Conservation (phyloP, 2,888 invertebrate genomes). For the Crocallis elinguaria region DNA sequence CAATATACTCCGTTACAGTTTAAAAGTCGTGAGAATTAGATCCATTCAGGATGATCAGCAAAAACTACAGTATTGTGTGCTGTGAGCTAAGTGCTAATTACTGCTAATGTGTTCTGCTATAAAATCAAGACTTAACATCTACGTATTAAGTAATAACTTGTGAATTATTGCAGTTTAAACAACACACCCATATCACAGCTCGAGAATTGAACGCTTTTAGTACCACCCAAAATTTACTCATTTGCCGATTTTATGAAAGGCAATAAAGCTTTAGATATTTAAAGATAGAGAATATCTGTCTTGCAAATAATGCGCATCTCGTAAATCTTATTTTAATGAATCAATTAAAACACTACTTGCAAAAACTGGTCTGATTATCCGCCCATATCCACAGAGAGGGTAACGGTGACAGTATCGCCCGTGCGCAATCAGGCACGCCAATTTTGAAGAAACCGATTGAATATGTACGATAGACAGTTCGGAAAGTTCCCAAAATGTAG, state of each 20-base stretch:
- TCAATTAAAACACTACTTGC: constrained; percentile 13
- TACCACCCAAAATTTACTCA: constrained; percentile 3
- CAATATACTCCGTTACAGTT: constrained; percentile 55
- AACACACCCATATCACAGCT: constrained; percentile 20
- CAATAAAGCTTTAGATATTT: constrained; percentile 11
- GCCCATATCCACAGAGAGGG: constrained; percentile 26
- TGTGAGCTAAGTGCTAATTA: constrained; percentile 33
- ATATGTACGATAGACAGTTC: constrained; percentile 36
- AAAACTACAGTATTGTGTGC: constrained; percentile 31
- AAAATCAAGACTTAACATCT: constrained; percentile 30
- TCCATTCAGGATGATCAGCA: constrained; percentile 37
- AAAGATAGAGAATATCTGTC: constrained; percentile 4
- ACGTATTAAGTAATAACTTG: constrained; percentile 20
- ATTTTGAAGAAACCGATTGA: constrained; percentile 37
- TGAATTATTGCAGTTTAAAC: constrained; percentile 26
- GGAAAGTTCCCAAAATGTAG: constrained; percentile 41
- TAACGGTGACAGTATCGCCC: constrained; percentile 37
- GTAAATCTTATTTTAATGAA: constrained; percentile 16
- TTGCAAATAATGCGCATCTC: constrained; percentile 5
- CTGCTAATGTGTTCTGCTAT: constrained; percentile 26
- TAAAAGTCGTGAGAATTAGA: constrained; percentile 57
- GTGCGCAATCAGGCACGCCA: constrained; percentile 38
- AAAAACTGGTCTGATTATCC: constrained; percentile 11
- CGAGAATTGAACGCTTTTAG: constrained; percentile 21
- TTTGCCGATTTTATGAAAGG: constrained; percentile 6